A percentile compares a stretch with the other conserved stretches of the same genome.
Evolutionary conservation across 1,140 invertebrate genomes (phyloP).

Genomic region (Zelostemma sp.): DNA sequence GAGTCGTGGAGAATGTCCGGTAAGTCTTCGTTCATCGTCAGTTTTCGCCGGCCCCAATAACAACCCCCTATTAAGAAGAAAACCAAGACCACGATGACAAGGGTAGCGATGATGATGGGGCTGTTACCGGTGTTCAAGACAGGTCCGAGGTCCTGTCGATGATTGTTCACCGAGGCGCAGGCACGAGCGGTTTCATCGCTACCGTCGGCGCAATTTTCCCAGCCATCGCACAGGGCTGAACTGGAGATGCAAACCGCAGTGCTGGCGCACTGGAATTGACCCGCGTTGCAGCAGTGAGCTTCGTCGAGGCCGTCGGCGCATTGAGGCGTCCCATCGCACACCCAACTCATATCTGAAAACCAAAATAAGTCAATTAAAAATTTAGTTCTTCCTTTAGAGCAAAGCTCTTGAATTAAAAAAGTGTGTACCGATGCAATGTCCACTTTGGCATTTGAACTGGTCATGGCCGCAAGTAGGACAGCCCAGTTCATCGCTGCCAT

Average conservation of each 20-base stretch:
- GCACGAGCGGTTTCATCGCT: constrained; percentile 77
- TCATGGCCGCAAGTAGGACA: constrained; percentile 76
- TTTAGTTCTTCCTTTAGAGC: too few species aligned
- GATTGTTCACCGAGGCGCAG: constrained; percentile 67
- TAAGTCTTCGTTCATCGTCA: constrained; percentile 68
- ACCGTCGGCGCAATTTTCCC: constrained; percentile 80
- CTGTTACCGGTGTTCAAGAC: constrained; percentile 65
- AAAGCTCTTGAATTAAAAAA: neutral
- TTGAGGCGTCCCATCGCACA: constrained; percentile 81
- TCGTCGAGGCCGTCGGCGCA: constrained; percentile 80
- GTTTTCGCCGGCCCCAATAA: constrained; percentile 57
- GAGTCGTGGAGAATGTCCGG: constrained; percentile 72
- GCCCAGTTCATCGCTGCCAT: constrained; percentile 84
- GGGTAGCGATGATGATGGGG: constrained; percentile 64
- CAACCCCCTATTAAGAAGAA: constrained; percentile 67
- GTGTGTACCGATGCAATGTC: constrained; percentile 80
- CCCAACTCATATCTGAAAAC: constrained; percentile 66
- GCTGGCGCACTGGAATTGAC: constrained; percentile 76
- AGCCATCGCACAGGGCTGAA: constrained; percentile 76
- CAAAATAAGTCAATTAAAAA: too few species aligned
- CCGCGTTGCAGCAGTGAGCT: constrained; percentile 71
- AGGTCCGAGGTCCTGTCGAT: constrained; percentile 50
- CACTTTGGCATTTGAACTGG: constrained; percentile 81
- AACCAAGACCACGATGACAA: constrained; percentile 67
- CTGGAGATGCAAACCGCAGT: constrained; percentile 75